These are phyloP conservation scores for Otus sunia DNA, from an alignment of 2,113 vertebrate species.

Conservation along the genomic window DNA sequence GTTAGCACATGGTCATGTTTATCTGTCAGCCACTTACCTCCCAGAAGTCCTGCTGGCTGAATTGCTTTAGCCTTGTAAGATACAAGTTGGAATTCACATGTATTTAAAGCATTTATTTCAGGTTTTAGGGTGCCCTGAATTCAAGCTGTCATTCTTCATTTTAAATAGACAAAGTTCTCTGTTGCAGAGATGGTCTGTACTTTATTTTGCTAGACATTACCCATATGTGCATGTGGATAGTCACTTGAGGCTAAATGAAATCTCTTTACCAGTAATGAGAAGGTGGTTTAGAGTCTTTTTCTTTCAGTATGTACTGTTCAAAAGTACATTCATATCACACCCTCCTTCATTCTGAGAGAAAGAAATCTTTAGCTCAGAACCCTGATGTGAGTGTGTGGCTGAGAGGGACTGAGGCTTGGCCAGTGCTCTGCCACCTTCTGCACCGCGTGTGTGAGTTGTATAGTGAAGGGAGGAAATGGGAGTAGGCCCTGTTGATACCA, in stretches of 20 bases:
- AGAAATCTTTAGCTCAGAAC: neutral
- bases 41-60: neutral
- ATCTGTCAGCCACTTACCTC: neutral
- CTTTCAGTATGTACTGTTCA: neutral
- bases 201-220: neutral
- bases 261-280: neutral
- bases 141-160: neutral
- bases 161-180: neutral
- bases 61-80: neutral
- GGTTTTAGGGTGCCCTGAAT: neutral
- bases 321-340: neutral
- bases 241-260: neutral
- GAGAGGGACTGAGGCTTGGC: neutral
- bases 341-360: neutral
- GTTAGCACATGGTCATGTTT: neutral
- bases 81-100: neutral
- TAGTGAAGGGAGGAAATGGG: neutral
- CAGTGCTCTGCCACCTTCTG: neutral
- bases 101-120: neutral
- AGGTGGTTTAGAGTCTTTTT: neutral
- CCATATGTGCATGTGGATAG: neutral
- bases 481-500: neutral
- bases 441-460: accelerated
- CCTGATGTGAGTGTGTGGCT: neutral
- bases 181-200: neutral